phyloP scores from a whole-genome alignment of 2,797 vertebrate species.

The Merluccius polli region DNA sequence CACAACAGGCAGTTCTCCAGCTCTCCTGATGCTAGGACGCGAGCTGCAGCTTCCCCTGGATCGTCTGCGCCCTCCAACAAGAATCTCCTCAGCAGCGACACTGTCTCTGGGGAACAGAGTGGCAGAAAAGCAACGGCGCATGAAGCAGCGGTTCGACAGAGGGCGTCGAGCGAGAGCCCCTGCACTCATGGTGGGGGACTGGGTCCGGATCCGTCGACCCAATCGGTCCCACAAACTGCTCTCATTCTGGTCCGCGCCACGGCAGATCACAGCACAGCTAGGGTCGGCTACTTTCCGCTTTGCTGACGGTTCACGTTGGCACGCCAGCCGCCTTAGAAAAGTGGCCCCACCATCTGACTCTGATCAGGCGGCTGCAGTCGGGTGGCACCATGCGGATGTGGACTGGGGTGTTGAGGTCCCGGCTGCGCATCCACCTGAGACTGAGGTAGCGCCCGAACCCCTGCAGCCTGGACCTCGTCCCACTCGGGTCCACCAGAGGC shows the following conservation, averaged over 20 bases:
- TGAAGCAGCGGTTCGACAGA: constrained; percentile 8
- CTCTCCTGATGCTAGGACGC: constrained; percentile 5
- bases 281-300: constrained; percentile 7
- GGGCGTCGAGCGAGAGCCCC: not conserved
- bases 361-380: too few relatives aligned
- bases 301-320: constrained; percentile 8
- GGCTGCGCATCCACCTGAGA: too few relatives aligned
- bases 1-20: constrained; percentile 7
- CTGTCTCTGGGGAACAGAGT: not conserved
- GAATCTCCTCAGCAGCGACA: not conserved
- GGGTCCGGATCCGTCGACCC: not conserved
- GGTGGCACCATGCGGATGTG: too few relatives aligned
- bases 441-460: too few relatives aligned
- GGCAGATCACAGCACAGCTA: not conserved
- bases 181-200: not conserved
- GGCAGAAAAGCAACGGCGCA: not conserved
- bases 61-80: too few relatives aligned
- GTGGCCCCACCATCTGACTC: constrained; percentile 2
- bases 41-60: constrained; percentile 10
- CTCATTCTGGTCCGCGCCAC: constrained; percentile 8
- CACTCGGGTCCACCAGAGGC: too few relatives aligned
- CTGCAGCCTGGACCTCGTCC: too few relatives aligned
- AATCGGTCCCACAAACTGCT: constrained; percentile 15
- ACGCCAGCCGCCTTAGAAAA: not conserved
- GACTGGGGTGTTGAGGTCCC: too few relatives aligned